Evolutionary conservation across 2,797 vertebrate species (phyloP), one percentile per base, ranked within the genome.

Genomic region (Gorsachius magnificus): DNA sequence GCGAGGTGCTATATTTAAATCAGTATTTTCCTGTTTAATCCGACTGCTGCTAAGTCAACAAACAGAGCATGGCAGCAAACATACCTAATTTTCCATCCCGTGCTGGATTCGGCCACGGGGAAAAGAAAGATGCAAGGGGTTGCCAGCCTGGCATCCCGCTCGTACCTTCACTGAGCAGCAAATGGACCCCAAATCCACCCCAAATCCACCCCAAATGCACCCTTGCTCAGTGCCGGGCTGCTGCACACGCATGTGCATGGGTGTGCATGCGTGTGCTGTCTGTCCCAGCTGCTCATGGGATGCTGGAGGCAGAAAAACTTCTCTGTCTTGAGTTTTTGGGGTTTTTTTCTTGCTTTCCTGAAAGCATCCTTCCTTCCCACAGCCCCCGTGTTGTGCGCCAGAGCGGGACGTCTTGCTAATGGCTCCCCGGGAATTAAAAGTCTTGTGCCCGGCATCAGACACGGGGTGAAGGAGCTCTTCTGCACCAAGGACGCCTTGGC

Each of bases 11-110:
- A 61, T 93, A 91, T 96, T 95, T 95, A 93, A 93, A 92, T 95
- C 95, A 93, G 80, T 90, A 90, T 95, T 96, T 94, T 95, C 93
- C 94, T 92, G 85, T 95, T 95, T 91, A 83, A 85, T 88, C 91
- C 24, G 3, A 82, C 71, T 3, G 60, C 95, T 61, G 76, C 93
- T 83, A 88, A 91, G 61, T 93, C 95, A 95, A 96, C 95, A 95
- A 95, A 94, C 94, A 95, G 63, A 80, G 78, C 82, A 1, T 9
- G 75, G 84, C 68, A 46, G 87, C 2, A 5, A 93, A 26, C 64
- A 7, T 74, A 58, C 93, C 94, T 86, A 5, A 77, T 81, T 89
- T 94, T 91, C 93, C 93, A 71, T 65, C 89, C 82, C 19, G 6
- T 5, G n/a, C 5, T 0, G 7, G 82, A 61, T 80, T 65, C 5